Base-by-base conservation (phyloP, 2,797 vertebrate species). In the Phataginus tricuspis region DNA sequence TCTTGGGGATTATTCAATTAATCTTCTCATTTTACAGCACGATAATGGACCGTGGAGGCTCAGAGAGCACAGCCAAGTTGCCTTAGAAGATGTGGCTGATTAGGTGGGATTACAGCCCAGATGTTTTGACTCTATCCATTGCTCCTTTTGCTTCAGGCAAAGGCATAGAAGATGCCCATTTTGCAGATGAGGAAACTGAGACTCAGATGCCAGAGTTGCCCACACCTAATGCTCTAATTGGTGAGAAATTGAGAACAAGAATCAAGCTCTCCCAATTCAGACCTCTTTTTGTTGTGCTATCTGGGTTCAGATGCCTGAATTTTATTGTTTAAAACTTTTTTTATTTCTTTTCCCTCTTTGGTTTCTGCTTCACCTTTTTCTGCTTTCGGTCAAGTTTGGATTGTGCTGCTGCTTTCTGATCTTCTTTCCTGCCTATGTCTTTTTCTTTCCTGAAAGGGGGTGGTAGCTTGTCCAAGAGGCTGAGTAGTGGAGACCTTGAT, bases 391-490 rank as follows among this genome's bases (percentile, higher is more conserved):
- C 25, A 34, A 39, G 27, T 91, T 86, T 83, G 85, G 75, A 7
- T 61, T 85, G 90, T 89, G 34, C 3, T 55, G 51, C 18, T 61
- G 19, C 19, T 23, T 89, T 83, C 78, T 93, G 34, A 64, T 85
- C 19, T 82, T 18, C 29, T 2, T 90, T 34, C 13, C 3, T 45
- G 5, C 25, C 3, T 55, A 0, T 4, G 16, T 9, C 61, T 83
- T 80, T 96, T 57, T 87, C 0, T 96, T 98, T 97, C 80, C 92
- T 92, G 79, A 97, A 98, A 97, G 96, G 97, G 97, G 95, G 68
- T 83, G 69, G 64, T 23, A 84, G 92, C 93, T 96, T 96, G 90
- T 97, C 87, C 92, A 86, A 84, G 21, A 63, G 93, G 87, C 37
- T 64, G 31, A n/a, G 5, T 37, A 83, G 27, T 23, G n/a, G 89